Base-by-base conservation (phyloP, 2,797 vertebrate species). In the Clangula hyemalis region DNA sequence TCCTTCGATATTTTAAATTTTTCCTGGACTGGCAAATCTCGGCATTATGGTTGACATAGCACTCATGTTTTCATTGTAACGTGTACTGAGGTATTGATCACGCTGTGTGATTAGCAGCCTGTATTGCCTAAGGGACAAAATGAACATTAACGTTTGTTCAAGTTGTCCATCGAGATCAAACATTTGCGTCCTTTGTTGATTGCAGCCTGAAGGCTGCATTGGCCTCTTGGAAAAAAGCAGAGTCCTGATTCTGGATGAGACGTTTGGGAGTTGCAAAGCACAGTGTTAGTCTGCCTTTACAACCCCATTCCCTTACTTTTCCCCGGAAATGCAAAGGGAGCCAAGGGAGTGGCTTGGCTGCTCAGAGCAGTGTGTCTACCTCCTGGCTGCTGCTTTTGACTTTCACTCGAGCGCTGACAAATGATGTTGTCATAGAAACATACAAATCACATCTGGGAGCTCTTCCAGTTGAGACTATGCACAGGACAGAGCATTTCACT, bases 381-480 rank as follows among this genome's bases (percentile, higher is more conserved):
- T 90, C 66, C 80, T 4, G 28, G n/a, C 89, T 82, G 85, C 94
- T 80, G 86, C 84, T 75, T 82, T 69, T 53, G 87, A 49, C 64
- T 95, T 77, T 77, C 77, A 62, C 62, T 74, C 3, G 2, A 38
- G 72, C 79, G 76, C 54, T 73, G 87, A 69, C 6, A n/a, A 77
- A 47, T 43, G 49, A 43, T 69, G 85, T 93, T 95, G 89, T 89
- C 90, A 95, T 70, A 86, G 96, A 87, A 95, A 96, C 96, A 68
- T 5, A 53, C 77, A 65, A 51, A n/a, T 64, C 73, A 13, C 39
- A 62, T 47, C 45, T 61, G 83, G 66, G 89, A 89, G 4, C n/a
- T 34, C 54, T 58, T 69, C 72, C 80, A 82, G 68, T 5, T 69
- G 0, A 0, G 65, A 79, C 47, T 85, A 21, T 2, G 6, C 61